These are phyloP conservation scores for Sitta europaea DNA, from an alignment of 2,113 vertebrate genomes.

Conservation along the genomic window DNA sequence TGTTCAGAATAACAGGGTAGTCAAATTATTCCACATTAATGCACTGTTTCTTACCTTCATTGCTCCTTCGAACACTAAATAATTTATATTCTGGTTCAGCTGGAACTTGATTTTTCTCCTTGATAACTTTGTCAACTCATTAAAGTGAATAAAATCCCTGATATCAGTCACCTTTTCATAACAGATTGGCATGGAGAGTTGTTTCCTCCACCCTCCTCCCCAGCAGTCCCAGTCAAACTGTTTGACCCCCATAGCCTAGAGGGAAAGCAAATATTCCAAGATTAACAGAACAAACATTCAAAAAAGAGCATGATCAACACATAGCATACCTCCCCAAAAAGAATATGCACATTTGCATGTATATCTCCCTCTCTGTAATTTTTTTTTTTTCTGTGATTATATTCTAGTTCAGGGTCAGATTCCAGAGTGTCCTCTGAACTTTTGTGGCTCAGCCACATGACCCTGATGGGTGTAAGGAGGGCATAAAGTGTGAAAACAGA, in stretches of 20 bases:
- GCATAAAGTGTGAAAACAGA: accelerated
- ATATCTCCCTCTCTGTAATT: not conserved
- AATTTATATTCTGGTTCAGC: not conserved
- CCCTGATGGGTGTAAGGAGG: not conserved
- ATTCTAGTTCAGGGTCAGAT: not conserved
- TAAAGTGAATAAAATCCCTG: not conserved
- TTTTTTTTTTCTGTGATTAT: not conserved
- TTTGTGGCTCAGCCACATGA: not conserved
- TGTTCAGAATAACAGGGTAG: not conserved
- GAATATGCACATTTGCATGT: accelerated
- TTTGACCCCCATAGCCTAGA: not conserved
- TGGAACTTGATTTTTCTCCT: not conserved
- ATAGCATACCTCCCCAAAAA: not conserved
- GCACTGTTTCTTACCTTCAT: not conserved
- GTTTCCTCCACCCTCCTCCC: not conserved
- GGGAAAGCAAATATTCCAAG: not conserved
- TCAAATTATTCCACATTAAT: not conserved
- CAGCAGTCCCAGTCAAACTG: not conserved
- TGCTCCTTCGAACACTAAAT: not conserved
- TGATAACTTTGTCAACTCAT: not conserved
- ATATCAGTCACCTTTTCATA: not conserved
- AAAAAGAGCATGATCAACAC: not conserved
- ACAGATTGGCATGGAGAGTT: not conserved
- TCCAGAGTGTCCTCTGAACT: not conserved
- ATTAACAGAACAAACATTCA: not conserved